These are phyloP conservation scores for Glossophaga mutica DNA, from an alignment of 2,797 vertebrate genomes.

Conservation along the genomic window DNA sequence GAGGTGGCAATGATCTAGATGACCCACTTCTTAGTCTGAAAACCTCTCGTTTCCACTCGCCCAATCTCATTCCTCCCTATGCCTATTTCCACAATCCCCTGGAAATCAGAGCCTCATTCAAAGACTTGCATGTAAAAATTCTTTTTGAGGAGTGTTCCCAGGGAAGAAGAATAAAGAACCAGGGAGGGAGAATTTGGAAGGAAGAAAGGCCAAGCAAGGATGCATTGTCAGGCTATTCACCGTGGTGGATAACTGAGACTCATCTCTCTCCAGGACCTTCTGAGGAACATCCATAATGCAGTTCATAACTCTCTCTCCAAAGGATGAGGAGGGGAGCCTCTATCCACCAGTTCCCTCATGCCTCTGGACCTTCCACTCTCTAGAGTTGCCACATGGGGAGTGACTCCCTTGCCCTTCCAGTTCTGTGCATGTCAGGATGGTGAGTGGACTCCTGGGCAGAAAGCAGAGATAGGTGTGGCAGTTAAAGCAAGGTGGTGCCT, in stretches of 20 bases:
- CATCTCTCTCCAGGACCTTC: not conserved
- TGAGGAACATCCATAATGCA: not conserved
- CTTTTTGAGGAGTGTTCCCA: not conserved
- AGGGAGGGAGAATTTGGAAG: not conserved
- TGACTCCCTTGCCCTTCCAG: slow-evolving; percentile 30
- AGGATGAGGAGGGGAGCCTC: not conserved
- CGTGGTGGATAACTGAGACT: not conserved
- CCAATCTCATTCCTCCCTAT: not conserved
- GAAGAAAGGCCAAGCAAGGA: not conserved
- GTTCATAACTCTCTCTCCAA: not conserved
- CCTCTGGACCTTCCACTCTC: not conserved
- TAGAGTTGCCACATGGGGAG: not conserved
- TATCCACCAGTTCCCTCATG: not conserved
- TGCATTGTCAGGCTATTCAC: not conserved
- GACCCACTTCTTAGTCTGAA: not conserved
- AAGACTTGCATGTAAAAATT: not conserved
- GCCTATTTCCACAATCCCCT: not conserved
- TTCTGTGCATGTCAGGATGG: not conserved
- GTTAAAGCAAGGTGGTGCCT: not conserved
- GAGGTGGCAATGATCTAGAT: not conserved
- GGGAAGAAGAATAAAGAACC: not conserved
- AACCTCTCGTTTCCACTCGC: not conserved
- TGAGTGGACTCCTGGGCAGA: not conserved
- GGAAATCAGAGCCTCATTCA: not conserved
- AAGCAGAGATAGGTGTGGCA: not conserved